These are phyloP conservation scores for Barbus barbus DNA, from an alignment of 2,113 vertebrate species.

Conservation along the genomic window DNA sequence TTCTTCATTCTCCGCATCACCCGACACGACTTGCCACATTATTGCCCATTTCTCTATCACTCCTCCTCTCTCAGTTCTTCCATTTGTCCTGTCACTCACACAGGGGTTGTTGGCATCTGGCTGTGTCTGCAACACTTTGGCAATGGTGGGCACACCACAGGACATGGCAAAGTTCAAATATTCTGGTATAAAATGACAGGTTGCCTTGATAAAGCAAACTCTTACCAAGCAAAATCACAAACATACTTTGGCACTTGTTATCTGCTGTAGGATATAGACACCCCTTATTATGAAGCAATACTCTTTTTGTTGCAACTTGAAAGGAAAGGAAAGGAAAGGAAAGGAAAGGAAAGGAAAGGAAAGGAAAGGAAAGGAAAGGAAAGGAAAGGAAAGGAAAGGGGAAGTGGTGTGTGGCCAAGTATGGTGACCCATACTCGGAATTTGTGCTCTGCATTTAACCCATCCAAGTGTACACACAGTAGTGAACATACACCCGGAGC, in stretches of 20 bases:
- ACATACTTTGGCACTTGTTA: neutral
- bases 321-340: no score
- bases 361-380: no score
- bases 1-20: constrained; percentile 5
- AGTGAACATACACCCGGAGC: no score
- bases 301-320: neutral
- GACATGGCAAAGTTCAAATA: neutral
- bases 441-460: no score
- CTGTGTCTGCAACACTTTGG: neutral
- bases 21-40: neutral
- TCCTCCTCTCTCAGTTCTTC: neutral
- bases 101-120: neutral
- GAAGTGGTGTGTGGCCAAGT: no score
- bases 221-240: neutral
- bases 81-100: constrained; percentile 18
- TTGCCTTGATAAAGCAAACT: neutral
- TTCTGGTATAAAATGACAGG: constrained; percentile 1
- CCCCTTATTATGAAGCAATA: neutral
- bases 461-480: no score
- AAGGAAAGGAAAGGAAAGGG: no score
- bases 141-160: neutral
- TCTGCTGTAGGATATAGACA: neutral
- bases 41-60: constrained; percentile 29
- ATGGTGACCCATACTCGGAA: no score
- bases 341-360: no score